Conservation (phyloP, 2,797 vertebrate species). For the Sebastolobus altivelis region DNA sequence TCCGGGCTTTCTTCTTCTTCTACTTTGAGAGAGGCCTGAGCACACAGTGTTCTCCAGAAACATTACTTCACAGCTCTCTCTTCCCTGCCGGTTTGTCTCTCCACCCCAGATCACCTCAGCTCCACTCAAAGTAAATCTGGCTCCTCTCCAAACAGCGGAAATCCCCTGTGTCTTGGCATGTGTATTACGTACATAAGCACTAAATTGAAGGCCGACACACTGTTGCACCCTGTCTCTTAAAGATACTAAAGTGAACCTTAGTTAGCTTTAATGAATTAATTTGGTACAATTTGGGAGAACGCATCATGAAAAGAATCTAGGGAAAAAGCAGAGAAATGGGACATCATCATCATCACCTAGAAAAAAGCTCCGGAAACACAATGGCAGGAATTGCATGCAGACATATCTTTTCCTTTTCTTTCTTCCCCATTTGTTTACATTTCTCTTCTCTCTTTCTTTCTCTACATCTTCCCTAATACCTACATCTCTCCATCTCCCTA, state of each 20-base stretch:
- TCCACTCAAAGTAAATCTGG: slow-evolving; percentile 37
- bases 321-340: not conserved
- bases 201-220: not conserved
- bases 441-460: not conserved
- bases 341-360: not conserved
- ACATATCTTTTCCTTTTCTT: not conserved
- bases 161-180: slow-evolving; percentile 13
- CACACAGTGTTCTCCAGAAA: slow-evolving; percentile 81
- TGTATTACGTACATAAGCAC: slow-evolving; percentile 12
- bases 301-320: not conserved
- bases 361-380: not conserved
- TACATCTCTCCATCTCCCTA: not conserved
- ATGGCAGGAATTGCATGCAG: not conserved
- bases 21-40: slow-evolving; percentile 51
- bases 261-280: slow-evolving; percentile 19
- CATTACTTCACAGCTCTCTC: slow-evolving; percentile 72
- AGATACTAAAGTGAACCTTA: not conserved
- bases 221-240: not conserved
- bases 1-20: slow-evolving; percentile 29
- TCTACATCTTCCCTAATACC: not conserved
- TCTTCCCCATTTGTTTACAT: not conserved
- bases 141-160: slow-evolving; percentile 42
- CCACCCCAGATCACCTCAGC: slow-evolving; percentile 46
- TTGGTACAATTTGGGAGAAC: not conserved
- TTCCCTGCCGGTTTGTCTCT: slow-evolving; percentile 29